phyloP scores from a whole-genome alignment of 2,113 vertebrate species.

The Piaya cayana region DNA sequence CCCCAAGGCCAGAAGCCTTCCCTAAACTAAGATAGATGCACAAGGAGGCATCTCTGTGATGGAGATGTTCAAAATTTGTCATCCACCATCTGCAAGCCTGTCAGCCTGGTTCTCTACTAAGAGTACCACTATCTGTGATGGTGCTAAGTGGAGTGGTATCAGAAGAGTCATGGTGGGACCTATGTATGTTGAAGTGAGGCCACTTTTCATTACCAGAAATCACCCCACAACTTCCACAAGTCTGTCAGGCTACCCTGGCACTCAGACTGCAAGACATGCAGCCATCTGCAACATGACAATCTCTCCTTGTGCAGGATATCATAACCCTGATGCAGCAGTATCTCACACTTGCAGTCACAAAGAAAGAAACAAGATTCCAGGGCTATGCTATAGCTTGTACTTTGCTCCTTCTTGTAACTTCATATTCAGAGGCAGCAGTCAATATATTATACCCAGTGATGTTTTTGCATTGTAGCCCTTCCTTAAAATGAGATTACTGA shows the following conservation, averaged over 20 bases:
- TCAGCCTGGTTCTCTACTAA: neutral
- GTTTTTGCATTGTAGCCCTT: neutral
- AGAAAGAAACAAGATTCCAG: neutral
- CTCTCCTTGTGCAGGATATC: neutral
- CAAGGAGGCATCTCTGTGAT: neutral
- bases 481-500: neutral
- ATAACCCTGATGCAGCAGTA: neutral
- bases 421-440: neutral
- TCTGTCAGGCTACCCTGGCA: neutral
- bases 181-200: neutral
- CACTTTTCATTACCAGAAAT: neutral
- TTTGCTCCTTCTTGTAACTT: neutral
- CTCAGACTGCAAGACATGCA: neutral
- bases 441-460: neutral
- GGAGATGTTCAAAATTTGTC: neutral
- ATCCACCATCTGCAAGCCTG: neutral
- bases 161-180: neutral
- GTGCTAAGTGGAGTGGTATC: neutral
- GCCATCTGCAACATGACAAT: neutral
- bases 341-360: neutral
- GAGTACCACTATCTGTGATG: neutral
- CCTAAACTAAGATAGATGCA: neutral
- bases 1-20: neutral
- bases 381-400: neutral
- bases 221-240: neutral